These are phyloP conservation scores for Perizoma affinitatum DNA, from an alignment of 2,888 invertebrate genomes.

Conservation along the genomic window DNA sequence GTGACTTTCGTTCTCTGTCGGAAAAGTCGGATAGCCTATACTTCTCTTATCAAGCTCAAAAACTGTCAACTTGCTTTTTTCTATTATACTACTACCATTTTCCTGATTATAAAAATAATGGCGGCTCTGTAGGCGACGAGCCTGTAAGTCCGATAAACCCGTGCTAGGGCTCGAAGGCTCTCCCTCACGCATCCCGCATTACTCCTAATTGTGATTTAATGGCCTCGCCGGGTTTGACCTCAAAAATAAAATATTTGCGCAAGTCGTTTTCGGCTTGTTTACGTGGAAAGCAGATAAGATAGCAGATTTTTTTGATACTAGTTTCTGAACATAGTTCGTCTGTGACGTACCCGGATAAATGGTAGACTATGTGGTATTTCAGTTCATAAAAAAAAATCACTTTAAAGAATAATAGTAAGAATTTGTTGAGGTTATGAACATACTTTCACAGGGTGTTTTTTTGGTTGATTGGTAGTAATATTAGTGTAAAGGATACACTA, in stretches of 20 bases:
- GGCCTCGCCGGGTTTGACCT: slow-evolving; percentile 71
- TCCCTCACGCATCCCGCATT: slow-evolving; percentile 77
- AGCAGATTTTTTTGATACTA: no score
- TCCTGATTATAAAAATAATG: slow-evolving; percentile 41
- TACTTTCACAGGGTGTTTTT: no score
- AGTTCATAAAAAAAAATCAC: no score
- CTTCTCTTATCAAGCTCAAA: not conserved
- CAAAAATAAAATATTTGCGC: slow-evolving; percentile 66
- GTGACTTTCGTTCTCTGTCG: no score
- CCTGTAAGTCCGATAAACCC: slow-evolving; percentile 75
- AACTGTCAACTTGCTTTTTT: slow-evolving; percentile 1
- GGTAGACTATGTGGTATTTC: no score
- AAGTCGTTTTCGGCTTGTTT: slow-evolving; percentile 21
- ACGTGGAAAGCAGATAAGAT: slow-evolving; percentile 6
- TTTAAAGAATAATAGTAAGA: no score
- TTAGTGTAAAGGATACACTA: no score
- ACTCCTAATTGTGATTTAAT: slow-evolving; percentile 83
- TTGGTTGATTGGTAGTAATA: no score
- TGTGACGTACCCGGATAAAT: no score
- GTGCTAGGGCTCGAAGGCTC: slow-evolving; percentile 64
- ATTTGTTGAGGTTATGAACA: no score
- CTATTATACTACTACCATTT: slow-evolving; percentile 19
- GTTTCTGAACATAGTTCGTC: no score
- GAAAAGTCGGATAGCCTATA: no score
- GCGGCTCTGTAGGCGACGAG: slow-evolving; percentile 65